Conservation (phyloP, 2,113 vertebrate genomes). For the Loxodonta africana region DNA sequence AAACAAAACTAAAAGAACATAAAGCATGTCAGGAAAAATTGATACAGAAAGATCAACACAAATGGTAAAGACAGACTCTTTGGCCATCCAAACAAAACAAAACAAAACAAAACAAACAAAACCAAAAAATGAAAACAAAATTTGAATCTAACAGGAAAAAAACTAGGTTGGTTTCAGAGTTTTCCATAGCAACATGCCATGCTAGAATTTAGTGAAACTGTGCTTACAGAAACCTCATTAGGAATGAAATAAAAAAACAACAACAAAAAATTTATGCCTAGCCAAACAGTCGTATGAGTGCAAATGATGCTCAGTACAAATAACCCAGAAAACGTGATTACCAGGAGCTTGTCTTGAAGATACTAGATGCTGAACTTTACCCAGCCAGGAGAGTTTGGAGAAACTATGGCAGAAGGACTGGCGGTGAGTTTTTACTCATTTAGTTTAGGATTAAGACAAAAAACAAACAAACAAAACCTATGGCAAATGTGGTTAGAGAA, state of each 20-base stretch:
- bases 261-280: neutral
- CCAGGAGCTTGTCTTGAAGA: neutral
- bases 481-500: neutral
- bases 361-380: neutral
- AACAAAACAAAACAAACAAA: neutral
- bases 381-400: neutral
- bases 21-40: slow-evolving; percentile 10
- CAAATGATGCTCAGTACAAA: neutral
- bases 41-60: neutral
- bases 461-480: neutral
- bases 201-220: neutral
- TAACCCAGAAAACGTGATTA: neutral
- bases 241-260: neutral
- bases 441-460: neutral
- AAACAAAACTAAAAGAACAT: slow-evolving; percentile 1
- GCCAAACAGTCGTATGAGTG: neutral
- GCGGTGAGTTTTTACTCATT: neutral
- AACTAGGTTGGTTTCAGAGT: slow-evolving; percentile 7
- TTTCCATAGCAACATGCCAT: neutral
- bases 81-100: neutral
- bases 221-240: neutral
- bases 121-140: neutral
- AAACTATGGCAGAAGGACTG: neutral
- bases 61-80: slow-evolving; percentile 4
- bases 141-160: neutral